Base-by-base conservation (phyloP, 2,888 invertebrate genomes). In the Chrysotoxum bicinctum region DNA sequence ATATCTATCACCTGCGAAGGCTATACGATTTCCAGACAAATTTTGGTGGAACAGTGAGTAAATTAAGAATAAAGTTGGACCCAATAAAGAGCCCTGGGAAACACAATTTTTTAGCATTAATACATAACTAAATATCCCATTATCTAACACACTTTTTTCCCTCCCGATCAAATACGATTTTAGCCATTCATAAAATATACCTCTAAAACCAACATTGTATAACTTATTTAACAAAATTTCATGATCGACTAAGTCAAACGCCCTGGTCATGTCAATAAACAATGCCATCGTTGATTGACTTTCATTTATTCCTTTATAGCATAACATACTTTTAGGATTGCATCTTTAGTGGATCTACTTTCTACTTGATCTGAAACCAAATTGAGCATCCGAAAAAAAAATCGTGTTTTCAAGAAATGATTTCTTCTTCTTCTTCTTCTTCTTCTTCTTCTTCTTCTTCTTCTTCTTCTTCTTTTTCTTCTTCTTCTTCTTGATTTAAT, bases 181-280 rank as follows among this genome's bases (percentile, higher is more conserved):
- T n/a, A n/a, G n/a, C n/a, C n/a, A n/a, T n/a, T n/a, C n/a, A n/a
- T n/a, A n/a, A n/a, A n/a, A n/a, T n/a, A n/a, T n/a, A n/a, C n/a
- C n/a, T n/a, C 62, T 62, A 3, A 62, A 32, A 12, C 35, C 50
- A 58, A 35, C 50, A 45, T 60, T 48, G 3, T 40, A 48, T 21
- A 48, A 19, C 9, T 48, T 48, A 19, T 3, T 48, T 10, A 48
- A 48, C 4, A 48, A 0, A 40, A 40, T 40, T 40, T 40, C 14
- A n/a, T 40, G 40, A n/a, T 40, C 40, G 5, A 40, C 40, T n/a
- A 40, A 14, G 40, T 40, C 40, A 40, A 40, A 40, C 40, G 40
- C 14, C n/a, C n/a, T 40, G n/a, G n/a, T n/a, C n/a, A n/a, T n/a
- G n/a, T n/a, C n/a, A n/a, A n/a, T n/a, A n/a, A n/a, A n/a, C n/a